These are phyloP conservation scores for Proterorhinus semilunaris DNA, from an alignment of 2,113 vertebrate species.

Conservation along the genomic window DNA sequence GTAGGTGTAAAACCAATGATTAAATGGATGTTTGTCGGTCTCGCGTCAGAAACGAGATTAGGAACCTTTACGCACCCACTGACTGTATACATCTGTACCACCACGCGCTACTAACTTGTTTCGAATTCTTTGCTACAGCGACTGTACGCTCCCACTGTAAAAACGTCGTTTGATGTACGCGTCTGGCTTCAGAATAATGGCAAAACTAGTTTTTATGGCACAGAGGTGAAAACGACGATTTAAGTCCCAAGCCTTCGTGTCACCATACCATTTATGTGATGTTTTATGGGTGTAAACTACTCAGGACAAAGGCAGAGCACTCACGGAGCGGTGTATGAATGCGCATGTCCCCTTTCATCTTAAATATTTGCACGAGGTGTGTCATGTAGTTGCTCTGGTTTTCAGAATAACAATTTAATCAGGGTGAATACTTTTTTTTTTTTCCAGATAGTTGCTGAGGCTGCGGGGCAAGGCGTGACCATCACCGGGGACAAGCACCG, in stretches of 20 bases:
- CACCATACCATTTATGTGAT: neutral
- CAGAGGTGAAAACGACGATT: neutral
- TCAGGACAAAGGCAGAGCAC: neutral
- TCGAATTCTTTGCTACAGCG: no score
- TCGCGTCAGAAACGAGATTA: neutral
- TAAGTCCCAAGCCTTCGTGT: no score
- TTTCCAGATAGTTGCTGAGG: slow-evolving; percentile 83
- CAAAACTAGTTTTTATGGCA: slow-evolving; percentile 35
- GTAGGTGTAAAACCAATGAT: slow-evolving; percentile 66
- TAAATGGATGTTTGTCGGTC: neutral
- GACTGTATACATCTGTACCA: no score
- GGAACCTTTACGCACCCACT: no score
- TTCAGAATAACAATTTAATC: neutral
- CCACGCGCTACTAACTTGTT: no score
- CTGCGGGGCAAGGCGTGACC: slow-evolving; percentile 88
- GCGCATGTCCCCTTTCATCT: slow-evolving; percentile 1
- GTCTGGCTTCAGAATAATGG: neutral
- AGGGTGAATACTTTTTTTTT: neutral
- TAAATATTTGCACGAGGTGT: slow-evolving; percentile 24
- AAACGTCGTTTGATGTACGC: neutral
- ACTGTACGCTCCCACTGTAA: no score
- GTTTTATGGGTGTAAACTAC: no score
- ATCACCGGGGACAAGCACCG: slow-evolving; percentile 86
- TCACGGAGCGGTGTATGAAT: neutral
- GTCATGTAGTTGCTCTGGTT: slow-evolving; percentile 15